These are phyloP conservation scores for Coccyzus lansbergi DNA, from an alignment of 2,797 vertebrate species.

Conservation along the genomic window DNA sequence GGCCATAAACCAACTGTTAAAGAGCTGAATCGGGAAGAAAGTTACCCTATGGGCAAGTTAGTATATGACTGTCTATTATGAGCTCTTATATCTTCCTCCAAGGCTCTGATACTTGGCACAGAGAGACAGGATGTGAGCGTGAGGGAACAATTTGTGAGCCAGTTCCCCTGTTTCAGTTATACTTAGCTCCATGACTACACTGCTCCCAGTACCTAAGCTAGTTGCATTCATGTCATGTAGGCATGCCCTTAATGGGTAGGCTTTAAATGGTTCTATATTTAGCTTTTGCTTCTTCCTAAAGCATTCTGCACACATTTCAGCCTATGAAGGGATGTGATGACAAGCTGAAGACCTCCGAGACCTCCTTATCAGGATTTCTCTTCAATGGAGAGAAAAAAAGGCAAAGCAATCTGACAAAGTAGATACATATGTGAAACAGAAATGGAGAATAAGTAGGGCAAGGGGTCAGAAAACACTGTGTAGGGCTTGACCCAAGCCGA, in stretches of 20 bases:
- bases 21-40: constrained; percentile 14
- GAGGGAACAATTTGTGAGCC: background rate
- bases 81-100: constrained; percentile 25
- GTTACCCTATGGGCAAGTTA: constrained; percentile 1
- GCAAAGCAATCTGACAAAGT: background rate
- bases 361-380: constrained; percentile 30
- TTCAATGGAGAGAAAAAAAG: background rate
- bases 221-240: constrained; percentile 28
- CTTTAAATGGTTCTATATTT: constrained; percentile 55
- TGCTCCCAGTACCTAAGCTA: background rate
- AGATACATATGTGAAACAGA: background rate
- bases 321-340: background rate
- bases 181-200: constrained; percentile 41
- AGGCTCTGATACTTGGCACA: constrained; percentile 24
- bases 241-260: constrained; percentile 57
- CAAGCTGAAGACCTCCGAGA: constrained; percentile 22
- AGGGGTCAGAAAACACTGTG: constrained; percentile 32
- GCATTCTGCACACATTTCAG: background rate
- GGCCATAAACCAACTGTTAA: background rate
- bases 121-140: constrained; percentile 33
- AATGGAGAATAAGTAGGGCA: constrained; percentile 34
- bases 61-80: background rate
- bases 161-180: constrained; percentile 46
- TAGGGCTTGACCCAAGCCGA: constrained; percentile 19
- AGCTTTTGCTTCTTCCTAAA: constrained; percentile 47